These are phyloP conservation scores for Caenorhabditis zanzibari DNA, from an alignment of 2,888 invertebrate genomes.

Conservation along the genomic window DNA sequence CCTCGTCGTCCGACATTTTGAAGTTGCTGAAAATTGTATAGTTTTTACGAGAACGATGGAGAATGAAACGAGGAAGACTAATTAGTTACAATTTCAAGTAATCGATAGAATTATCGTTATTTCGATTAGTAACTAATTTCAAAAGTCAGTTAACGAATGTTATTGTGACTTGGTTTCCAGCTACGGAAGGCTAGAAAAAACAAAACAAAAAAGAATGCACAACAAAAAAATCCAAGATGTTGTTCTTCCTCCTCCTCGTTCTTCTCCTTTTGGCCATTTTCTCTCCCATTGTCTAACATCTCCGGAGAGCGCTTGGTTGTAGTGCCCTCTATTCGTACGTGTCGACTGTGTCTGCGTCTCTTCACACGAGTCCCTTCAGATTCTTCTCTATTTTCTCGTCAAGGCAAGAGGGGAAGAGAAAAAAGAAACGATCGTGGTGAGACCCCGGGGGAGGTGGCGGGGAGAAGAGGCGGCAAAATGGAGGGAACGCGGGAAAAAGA, in stretches of 20 bases:
- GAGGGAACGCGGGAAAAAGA: conserved; percentile 53
- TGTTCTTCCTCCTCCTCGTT: conserved; percentile 7
- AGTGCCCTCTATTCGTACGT: conserved; percentile 60
- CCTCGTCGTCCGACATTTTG: conserved; percentile 66
- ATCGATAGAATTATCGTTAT: background rate
- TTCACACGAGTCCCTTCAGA: background rate
- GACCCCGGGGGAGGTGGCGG: conserved; percentile 8
- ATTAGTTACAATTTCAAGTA: background rate
- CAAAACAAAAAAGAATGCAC: background rate
- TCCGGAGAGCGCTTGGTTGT: conserved; percentile 13
- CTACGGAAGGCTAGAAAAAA: background rate
- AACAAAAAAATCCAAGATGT: conserved; percentile 18
- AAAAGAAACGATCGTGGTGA: conserved; percentile 40
- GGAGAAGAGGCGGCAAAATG: conserved; percentile 21
- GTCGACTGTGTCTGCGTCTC: conserved; percentile 54
- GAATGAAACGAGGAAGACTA: background rate
- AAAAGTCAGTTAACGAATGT: background rate
- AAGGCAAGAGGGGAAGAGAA: conserved; percentile 9
- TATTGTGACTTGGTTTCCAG: background rate
- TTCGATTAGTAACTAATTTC: background rate
- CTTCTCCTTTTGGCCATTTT: background rate
- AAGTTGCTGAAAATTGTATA: background rate
- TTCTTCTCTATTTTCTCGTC: background rate
- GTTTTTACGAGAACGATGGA: background rate
- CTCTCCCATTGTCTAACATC: conserved; percentile 27